phyloP scores from a whole-genome alignment of 2,888 invertebrate genomes.

The Scaptomyza caliginosa region DNA sequence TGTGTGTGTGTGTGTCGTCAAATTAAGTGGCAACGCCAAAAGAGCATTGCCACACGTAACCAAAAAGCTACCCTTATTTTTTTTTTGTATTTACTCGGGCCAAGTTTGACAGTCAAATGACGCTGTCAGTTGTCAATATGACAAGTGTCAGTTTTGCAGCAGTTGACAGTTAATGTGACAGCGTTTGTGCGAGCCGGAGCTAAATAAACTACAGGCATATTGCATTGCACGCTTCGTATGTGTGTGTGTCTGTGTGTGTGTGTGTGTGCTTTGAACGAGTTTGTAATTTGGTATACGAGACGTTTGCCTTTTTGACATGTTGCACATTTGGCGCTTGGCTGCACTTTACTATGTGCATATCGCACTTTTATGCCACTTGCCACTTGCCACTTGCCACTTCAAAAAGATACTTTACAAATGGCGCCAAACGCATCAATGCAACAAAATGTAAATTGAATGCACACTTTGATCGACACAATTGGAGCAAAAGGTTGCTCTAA shows the following conservation, averaged over 20 bases:
- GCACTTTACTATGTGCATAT: conserved; percentile 4
- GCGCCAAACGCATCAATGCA: not conserved
- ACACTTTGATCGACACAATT: conserved; percentile 1
- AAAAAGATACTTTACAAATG: not conserved
- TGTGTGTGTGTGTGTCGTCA: conserved; percentile 47
- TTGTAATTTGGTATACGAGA: conserved; percentile 6
- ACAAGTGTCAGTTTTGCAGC: conserved; percentile 82
- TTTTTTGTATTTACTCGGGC: conserved; percentile 38
- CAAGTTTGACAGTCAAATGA: conserved; percentile 81
- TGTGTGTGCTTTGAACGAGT: not conserved
- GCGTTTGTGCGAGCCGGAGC: conserved; percentile 60
- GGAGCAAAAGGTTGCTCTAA: not conserved
- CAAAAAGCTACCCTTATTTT: conserved; percentile 3
- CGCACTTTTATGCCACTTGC: conserved; percentile 9
- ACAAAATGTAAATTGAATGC: not conserved
- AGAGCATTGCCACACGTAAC: conserved; percentile 60
- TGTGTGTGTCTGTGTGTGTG: not conserved
- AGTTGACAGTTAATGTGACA: conserved; percentile 81
- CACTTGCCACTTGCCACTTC: not conserved
- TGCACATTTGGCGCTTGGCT: conserved; percentile 18
- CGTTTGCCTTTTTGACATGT: conserved; percentile 21
- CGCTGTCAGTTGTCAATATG: conserved; percentile 83
- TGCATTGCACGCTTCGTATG: conserved; percentile 64
- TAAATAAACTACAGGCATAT: conserved; percentile 78
- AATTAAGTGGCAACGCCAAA: conserved; percentile 76